Evolutionary conservation across 2,888 invertebrate genomes (phyloP), one percentile per base, ranked within the genome.

Genomic region (Stictocephala bisonia): DNA sequence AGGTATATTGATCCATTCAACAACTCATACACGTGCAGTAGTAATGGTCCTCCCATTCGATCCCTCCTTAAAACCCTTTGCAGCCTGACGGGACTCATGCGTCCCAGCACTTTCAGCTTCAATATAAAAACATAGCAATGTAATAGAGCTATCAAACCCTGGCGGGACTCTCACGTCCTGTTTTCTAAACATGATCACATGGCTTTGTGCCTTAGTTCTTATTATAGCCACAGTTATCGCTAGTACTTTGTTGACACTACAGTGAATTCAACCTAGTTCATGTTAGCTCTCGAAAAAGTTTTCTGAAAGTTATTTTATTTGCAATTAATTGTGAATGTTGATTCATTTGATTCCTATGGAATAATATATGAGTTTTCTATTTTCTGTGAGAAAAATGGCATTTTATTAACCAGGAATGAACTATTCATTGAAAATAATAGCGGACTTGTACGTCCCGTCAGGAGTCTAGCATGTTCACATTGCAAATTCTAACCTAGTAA

Each of bases 101-200:
- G 44, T 9, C 44, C 44, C 44, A 44, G 44, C 44, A 44, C 44
- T 44, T 44, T 44, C 44, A 44, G 44, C 44, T 44, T 20, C 44
- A 44, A 44, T 44, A 44, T 44, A 44, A 44, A 44, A 44, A 44
- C 44, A 4, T 20, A 44, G 44, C 44, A 44, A 44, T 44, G 11
- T 44, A 20, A 44, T 44, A 44, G 44, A 44, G 44, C 44, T 6
- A 18, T 44, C 4, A 11, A 9, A 44, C 4, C 3, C 44, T 44
- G 44, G 4, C 44, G 44, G 44, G 44, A 44, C 44, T 44, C 4
- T 44, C 9, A 44, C 4, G 44, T 44, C 44, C 44, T 3, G 15
- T 9, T 44, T 44, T 44, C 44, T 44, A 9, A 44, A 44, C 44
- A 44, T 44, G 9, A 6, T 44, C 3, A 9, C 44, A 44, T 20